A percentile compares a stretch with the other conserved stretches of the same genome.
These are phyloP conservation scores for Ictalurus punctatus DNA, from an alignment of 2,113 vertebrate genomes.

Conservation along the genomic window DNA sequence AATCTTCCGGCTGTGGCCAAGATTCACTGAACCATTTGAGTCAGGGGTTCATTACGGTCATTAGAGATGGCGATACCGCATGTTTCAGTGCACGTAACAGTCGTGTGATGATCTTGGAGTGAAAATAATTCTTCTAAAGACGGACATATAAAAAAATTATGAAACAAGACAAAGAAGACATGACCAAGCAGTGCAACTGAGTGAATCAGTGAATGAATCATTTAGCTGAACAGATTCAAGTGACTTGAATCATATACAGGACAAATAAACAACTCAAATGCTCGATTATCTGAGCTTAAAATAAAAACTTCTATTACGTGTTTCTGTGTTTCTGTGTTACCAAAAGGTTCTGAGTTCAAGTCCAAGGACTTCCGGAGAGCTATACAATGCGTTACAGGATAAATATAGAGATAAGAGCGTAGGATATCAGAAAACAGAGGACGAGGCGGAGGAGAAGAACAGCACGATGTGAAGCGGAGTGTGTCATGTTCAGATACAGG, in stretches of 20 bases:
- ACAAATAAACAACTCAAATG: not conserved
- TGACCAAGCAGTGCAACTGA: not conserved
- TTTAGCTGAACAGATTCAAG: not conserved
- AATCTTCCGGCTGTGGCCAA: not conserved
- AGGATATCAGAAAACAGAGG: conserved; percentile 5
- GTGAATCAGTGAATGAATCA: not conserved
- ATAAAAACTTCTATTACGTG: not conserved
- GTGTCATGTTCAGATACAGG: not conserved
- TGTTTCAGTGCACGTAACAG: not conserved
- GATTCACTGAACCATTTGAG: not conserved
- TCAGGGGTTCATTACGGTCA: not conserved
- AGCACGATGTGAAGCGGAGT: not conserved
- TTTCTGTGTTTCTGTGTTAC: not conserved
- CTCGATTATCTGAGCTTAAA: not conserved
- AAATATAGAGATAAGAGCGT: not conserved
- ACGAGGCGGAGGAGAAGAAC: not conserved
- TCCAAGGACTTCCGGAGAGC: not conserved
- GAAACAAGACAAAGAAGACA: not conserved
- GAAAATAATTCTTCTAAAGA: not conserved
- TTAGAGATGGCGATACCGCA: not conserved
- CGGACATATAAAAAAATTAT: not conserved
- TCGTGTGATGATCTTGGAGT: not conserved
- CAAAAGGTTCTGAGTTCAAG: not conserved
- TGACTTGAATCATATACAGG: not conserved
- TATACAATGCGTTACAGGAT: not conserved